Conservation (phyloP, 2,797 vertebrate species). For the Phataginus tetradactyla region DNA sequence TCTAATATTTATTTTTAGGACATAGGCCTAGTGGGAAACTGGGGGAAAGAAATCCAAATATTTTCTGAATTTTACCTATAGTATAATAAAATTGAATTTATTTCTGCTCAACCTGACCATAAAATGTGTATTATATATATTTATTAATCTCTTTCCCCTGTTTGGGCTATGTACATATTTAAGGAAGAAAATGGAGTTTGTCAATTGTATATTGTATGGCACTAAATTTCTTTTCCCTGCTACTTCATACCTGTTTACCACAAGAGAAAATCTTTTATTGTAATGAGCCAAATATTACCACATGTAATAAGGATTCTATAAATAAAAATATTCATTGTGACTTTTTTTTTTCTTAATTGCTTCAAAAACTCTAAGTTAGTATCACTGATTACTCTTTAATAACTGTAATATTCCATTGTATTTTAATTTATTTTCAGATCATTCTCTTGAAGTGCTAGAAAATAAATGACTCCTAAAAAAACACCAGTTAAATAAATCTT, state of each 20-base stretch:
- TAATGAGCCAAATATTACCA: not conserved
- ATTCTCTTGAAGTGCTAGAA: slow-evolving; percentile 26
- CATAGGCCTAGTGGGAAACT: slow-evolving; percentile 6
- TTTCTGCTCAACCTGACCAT: slow-evolving; percentile 6
- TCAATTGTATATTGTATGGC: not conserved
- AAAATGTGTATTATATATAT: slow-evolving; percentile 31
- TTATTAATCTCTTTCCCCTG: slow-evolving; percentile 13
- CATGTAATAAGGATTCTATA: slow-evolving; percentile 21
- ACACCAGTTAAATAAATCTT: slow-evolving; percentile 31
- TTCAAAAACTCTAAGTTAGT: slow-evolving; percentile 16
- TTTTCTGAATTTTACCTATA: slow-evolving; percentile 47
- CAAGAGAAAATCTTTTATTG: slow-evolving; percentile 21
- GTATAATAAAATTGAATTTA: slow-evolving; percentile 54
- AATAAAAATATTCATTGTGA: slow-evolving; percentile 12
- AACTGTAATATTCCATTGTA: not conserved
- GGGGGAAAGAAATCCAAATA: not conserved
- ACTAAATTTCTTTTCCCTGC: slow-evolving; percentile 12
- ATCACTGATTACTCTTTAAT: not conserved
- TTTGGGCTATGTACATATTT: not conserved
- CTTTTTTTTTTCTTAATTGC: not conserved
- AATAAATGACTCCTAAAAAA: slow-evolving; percentile 44
- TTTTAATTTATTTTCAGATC: slow-evolving; percentile 19
- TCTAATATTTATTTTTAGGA: slow-evolving; percentile 54
- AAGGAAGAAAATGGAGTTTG: not conserved
- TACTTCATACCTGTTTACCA: not conserved